Conservation (phyloP, 1,140 invertebrate species). For the Heterodera carotae region DNA sequence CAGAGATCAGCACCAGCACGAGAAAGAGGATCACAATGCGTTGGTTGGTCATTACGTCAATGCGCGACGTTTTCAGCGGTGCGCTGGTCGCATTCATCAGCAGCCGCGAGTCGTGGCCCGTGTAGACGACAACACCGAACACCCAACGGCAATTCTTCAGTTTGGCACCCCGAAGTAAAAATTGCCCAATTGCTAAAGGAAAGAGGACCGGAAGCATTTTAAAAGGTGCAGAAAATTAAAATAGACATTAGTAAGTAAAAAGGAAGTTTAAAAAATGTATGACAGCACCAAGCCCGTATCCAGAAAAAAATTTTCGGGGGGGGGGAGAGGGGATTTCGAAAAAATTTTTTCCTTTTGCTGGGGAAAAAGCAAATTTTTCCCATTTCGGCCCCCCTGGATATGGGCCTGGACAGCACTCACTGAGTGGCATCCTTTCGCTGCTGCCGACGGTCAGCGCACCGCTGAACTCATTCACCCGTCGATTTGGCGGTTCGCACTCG, state of each 20-base stretch:
- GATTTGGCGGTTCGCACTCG: constrained; percentile 93
- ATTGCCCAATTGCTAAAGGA: constrained; percentile 82
- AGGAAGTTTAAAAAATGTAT: background rate
- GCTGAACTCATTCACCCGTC: constrained; percentile 92
- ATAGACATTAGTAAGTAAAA: too few relatives aligned
- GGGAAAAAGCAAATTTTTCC: too few relatives aligned
- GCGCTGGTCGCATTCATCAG: constrained; percentile 64
- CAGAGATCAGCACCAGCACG: constrained; percentile 82
- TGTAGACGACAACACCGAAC: constrained; percentile 71
- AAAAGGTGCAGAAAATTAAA: too few relatives aligned
- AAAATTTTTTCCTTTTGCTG: too few relatives aligned
- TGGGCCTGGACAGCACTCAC: too few relatives aligned
- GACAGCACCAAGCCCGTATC: too few relatives aligned
- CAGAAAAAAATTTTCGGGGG: too few relatives aligned
- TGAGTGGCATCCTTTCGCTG: constrained; percentile 67
- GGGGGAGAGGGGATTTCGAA: too few relatives aligned
- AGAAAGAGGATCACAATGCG: constrained; percentile 88
- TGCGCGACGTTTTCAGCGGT: constrained; percentile 61
- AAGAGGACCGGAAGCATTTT: background rate
- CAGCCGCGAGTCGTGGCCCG: constrained; percentile 63
- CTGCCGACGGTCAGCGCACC: constrained; percentile 81
- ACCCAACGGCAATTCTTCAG: constrained; percentile 92
- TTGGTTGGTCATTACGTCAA: constrained; percentile 61
- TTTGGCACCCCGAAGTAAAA: constrained; percentile 89
- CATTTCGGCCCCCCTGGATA: too few relatives aligned